phyloP scores from a whole-genome alignment of 1,140 invertebrate species.

The Pollicipes pollicipes region DNA sequence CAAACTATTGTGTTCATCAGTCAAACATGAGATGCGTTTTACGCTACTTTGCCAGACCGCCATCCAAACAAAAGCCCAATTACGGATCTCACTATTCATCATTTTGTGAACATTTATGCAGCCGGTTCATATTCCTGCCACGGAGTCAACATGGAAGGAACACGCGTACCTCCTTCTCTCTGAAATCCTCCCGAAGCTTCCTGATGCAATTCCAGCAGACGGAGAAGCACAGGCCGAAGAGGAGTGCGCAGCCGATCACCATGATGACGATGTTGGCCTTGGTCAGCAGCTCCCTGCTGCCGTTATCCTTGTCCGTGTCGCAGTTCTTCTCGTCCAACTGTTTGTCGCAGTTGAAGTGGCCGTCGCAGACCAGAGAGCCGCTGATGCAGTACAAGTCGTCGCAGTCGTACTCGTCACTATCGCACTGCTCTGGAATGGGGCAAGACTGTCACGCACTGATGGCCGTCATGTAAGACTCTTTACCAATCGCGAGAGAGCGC shows the following conservation, averaged over 20 bases:
- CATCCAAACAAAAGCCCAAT: too few relatives aligned
- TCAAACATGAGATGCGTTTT: too few relatives aligned
- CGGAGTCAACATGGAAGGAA: slow-evolving; percentile 19
- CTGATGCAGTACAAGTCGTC: slow-evolving; percentile 69
- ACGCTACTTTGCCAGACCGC: too few relatives aligned
- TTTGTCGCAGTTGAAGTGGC: slow-evolving; percentile 48
- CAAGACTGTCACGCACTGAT: too few relatives aligned
- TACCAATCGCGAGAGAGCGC: too few relatives aligned
- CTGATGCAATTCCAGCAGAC: slow-evolving; percentile 67
- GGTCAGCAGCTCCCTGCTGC: neutral
- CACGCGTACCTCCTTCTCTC: slow-evolving; percentile 46
- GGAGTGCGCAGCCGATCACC: slow-evolving; percentile 67
- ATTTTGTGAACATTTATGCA: too few relatives aligned
- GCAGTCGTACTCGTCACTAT: slow-evolving; percentile 51
- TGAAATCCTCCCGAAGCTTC: slow-evolving; percentile 63
- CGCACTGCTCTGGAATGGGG: slow-evolving; percentile 2
- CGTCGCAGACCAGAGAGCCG: slow-evolving; percentile 47
- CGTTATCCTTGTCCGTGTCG: neutral
- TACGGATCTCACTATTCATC: too few relatives aligned
- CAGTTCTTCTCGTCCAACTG: slow-evolving; percentile 6
- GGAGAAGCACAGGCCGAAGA: slow-evolving; percentile 67
- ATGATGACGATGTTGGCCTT: slow-evolving; percentile 57
- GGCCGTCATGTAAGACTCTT: too few relatives aligned
- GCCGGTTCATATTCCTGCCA: too few relatives aligned
- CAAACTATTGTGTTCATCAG: too few relatives aligned